phyloP scores from a whole-genome alignment of 2,113 vertebrate species.

The Pitta sordida region DNA sequence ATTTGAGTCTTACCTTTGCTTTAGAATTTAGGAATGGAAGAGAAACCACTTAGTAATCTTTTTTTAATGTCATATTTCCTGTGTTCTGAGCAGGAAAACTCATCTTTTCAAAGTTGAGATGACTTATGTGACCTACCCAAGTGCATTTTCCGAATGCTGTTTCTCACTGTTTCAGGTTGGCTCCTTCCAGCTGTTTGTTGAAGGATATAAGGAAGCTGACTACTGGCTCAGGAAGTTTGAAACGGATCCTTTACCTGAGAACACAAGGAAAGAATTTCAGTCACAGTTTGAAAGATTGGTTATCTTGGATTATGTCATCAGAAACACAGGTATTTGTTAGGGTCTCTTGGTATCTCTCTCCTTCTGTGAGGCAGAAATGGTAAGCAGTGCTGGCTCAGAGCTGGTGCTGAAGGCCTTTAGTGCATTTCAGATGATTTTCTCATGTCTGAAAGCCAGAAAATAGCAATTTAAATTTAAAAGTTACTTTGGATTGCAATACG shows the following conservation, averaged over 20 bases:
- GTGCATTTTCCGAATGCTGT: slow-evolving; percentile 13
- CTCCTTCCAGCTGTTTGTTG: slow-evolving; percentile 96
- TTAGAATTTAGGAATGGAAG: not conserved
- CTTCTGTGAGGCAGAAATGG: not conserved
- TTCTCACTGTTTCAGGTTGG: slow-evolving; percentile 84
- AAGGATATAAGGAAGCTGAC: slow-evolving; percentile 93
- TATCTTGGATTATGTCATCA: slow-evolving; percentile 93
- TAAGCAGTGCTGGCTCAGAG: not conserved
- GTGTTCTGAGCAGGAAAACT: not conserved
- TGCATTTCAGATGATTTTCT: not conserved
- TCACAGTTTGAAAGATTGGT: slow-evolving; percentile 94
- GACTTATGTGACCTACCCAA: not conserved
- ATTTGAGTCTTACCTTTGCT: not conserved
- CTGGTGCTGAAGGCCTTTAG: not conserved
- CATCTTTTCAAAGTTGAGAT: not conserved
- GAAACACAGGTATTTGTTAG: slow-evolving; percentile 87
- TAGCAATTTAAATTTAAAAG: not conserved
- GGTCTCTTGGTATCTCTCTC: not conserved
- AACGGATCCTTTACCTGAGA: slow-evolving; percentile 93
- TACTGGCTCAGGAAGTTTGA: slow-evolving; percentile 96
- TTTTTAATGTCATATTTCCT: not conserved
- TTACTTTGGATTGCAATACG: not conserved
- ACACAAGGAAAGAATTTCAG: slow-evolving; percentile 95
- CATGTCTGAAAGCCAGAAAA: not conserved
- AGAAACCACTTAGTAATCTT: not conserved